Evolutionary conservation across 2,888 invertebrate genomes (phyloP).

Genomic region (Polymixis lichenea): DNA sequence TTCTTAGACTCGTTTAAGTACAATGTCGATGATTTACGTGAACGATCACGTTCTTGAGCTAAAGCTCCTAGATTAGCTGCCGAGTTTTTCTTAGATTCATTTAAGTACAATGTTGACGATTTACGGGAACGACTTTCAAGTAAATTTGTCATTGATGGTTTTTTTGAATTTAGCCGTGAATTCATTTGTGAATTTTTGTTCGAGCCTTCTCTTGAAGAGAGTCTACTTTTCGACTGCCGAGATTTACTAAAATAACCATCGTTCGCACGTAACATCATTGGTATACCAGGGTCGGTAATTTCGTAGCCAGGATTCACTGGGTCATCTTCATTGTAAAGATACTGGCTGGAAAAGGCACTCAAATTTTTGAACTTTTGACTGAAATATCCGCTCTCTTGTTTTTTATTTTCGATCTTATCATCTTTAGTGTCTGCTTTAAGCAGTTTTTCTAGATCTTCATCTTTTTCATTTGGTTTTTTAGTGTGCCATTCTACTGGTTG

Average conservation of each 20-base stretch:
- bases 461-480: constrained; percentile 80
- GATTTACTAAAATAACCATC: constrained; percentile 91
- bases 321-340: constrained; percentile 92
- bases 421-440: constrained; percentile 68
- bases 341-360: constrained; percentile 91
- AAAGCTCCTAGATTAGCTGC: constrained; percentile 81
- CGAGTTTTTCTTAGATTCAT: constrained; percentile 89
- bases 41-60: constrained; percentile 82
- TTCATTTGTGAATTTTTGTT: constrained; percentile 85
- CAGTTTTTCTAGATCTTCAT: constrained; percentile 76
- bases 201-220: constrained; percentile 85
- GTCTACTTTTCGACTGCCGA: constrained; percentile 83
- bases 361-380: constrained; percentile 85
- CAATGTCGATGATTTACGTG: constrained; percentile 86
- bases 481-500: constrained; percentile 95
- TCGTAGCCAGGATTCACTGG: constrained; percentile 91
- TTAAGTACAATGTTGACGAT: constrained; percentile 86
- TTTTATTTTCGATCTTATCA: constrained; percentile 68
- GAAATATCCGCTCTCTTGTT: constrained; percentile 84
- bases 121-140: constrained; percentile 85
- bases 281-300: constrained; percentile 92
- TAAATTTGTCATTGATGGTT: constrained; percentile 87
- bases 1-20: constrained; percentile 89
- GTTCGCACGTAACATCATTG: constrained; percentile 92
- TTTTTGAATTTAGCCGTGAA: constrained; percentile 87